phyloP scores from a whole-genome alignment of 2,113 vertebrate genomes.

The Parus major region DNA sequence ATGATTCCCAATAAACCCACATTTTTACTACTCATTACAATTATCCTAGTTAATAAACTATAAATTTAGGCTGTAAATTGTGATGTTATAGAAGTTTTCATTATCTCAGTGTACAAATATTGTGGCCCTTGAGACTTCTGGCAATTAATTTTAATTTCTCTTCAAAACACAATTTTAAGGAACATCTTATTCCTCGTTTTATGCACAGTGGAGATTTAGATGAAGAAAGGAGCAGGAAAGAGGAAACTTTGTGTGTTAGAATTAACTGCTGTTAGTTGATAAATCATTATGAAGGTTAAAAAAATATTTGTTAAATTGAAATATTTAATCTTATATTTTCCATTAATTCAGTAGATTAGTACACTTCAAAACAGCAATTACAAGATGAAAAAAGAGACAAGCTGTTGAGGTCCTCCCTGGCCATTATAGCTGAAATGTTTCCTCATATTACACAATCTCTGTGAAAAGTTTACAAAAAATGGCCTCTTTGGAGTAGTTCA shows the following conservation, averaged over 20 bases:
- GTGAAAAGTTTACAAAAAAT: background rate
- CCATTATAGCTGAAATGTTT: background rate
- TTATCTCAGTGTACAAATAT: background rate
- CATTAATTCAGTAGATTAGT: background rate
- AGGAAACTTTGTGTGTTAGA: background rate
- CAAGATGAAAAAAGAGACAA: background rate
- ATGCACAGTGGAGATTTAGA: background rate
- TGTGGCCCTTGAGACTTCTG: background rate
- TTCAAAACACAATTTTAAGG: background rate
- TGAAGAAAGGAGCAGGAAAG: background rate
- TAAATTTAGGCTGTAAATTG: background rate
- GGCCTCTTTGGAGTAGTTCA: background rate
- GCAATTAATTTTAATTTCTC: background rate
- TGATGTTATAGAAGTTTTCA: background rate
- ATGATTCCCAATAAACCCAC: background rate
- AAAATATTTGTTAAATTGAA: background rate
- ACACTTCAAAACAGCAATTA: background rate
- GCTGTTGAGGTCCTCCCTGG: background rate
- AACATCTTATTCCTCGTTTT: background rate
- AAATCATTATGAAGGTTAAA: background rate
- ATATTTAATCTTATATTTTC: background rate
- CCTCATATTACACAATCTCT: background rate
- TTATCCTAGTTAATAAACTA: background rate
- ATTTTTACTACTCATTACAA: background rate
- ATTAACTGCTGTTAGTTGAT: background rate